phyloP scores from a whole-genome alignment of 2,797 vertebrate genomes.

The Odontamblyopus rebecca region DNA sequence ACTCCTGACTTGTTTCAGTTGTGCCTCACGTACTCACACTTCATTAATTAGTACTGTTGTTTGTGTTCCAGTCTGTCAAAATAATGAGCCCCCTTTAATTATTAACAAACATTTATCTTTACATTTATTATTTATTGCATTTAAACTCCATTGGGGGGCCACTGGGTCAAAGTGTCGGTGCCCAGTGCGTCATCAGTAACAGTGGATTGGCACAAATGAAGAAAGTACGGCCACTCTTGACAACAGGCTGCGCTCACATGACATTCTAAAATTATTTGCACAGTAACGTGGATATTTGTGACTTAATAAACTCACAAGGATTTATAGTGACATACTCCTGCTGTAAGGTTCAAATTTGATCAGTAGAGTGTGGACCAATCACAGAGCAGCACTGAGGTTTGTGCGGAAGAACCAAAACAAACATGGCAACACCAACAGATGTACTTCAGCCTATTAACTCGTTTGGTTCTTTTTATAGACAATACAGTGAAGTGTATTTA shows the following conservation, averaged over 20 bases:
- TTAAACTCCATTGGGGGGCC: slow-evolving; percentile 33
- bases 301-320: too few relatives aligned
- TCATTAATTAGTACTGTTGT: slow-evolving; percentile 49
- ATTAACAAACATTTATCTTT: slow-evolving; percentile 51
- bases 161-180: slow-evolving; percentile 43
- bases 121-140: slow-evolving; percentile 58
- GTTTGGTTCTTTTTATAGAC: too few relatives aligned
- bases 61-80: slow-evolving; percentile 44
- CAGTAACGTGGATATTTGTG: too few relatives aligned
- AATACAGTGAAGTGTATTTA: too few relatives aligned
- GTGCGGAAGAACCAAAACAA: too few relatives aligned
- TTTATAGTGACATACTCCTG: too few relatives aligned
- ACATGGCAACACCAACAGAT: too few relatives aligned
- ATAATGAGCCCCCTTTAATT: slow-evolving; percentile 55
- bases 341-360: too few relatives aligned
- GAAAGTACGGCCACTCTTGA: slow-evolving; percentile 37
- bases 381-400: too few relatives aligned
- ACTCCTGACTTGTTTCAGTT: neutral
- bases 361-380: too few relatives aligned
- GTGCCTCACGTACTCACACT: slow-evolving; percentile 18
- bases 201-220: neutral
- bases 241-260: neutral
- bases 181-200: slow-evolving; percentile 48
- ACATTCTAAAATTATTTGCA: too few relatives aligned
- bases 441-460: too few relatives aligned